Evolutionary conservation across 2,888 invertebrate genomes (phyloP).

Genomic region (Lucinisca nassula): DNA sequence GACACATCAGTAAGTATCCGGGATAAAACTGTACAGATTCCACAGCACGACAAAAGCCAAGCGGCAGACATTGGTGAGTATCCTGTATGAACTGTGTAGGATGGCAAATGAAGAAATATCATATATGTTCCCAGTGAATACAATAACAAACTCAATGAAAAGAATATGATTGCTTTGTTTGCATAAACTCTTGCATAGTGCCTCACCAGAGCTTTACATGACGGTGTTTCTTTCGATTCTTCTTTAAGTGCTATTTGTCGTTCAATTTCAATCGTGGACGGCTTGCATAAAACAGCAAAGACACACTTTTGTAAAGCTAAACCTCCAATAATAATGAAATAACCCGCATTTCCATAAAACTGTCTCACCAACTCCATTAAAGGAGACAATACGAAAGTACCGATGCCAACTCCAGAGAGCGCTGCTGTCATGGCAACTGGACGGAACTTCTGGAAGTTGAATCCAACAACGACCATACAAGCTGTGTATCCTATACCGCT

Average conservation of each 20-base stretch:
- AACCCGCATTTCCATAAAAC: slow-evolving; percentile 65
- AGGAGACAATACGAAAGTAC: slow-evolving; percentile 68
- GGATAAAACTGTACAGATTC: slow-evolving; percentile 62
- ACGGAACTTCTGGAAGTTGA: slow-evolving; percentile 70
- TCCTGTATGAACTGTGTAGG: slow-evolving; percentile 57
- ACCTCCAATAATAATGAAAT: slow-evolving; percentile 68
- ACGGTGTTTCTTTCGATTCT: slow-evolving; percentile 31
- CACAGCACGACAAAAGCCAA: slow-evolving; percentile 64
- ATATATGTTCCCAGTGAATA: slow-evolving; percentile 70
- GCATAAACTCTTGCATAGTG: slow-evolving; percentile 64
- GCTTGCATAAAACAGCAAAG: slow-evolving; percentile 64
- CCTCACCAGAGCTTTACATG: slow-evolving; percentile 35
- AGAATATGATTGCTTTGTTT: slow-evolving; percentile 61
- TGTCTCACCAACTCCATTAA: slow-evolving; percentile 63
- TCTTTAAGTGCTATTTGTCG: slow-evolving; percentile 47
- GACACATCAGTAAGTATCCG: slow-evolving; percentile 63
- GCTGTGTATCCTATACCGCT: slow-evolving; percentile 71
- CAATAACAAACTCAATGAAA: slow-evolving; percentile 64
- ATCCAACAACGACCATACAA: slow-evolving; percentile 70
- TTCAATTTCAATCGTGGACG: slow-evolving; percentile 67
- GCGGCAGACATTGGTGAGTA: slow-evolving; percentile 47
- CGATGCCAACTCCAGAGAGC: slow-evolving; percentile 69
- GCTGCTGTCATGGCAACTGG: slow-evolving; percentile 70
- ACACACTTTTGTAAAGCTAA: slow-evolving; percentile 70
- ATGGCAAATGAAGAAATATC: slow-evolving; percentile 72